Percentiles rank a stretch among this genome's conserved stretches.
Evolutionary conservation across 2,888 invertebrate genomes (phyloP).

Genomic region (Napeogenes sylphis): DNA sequence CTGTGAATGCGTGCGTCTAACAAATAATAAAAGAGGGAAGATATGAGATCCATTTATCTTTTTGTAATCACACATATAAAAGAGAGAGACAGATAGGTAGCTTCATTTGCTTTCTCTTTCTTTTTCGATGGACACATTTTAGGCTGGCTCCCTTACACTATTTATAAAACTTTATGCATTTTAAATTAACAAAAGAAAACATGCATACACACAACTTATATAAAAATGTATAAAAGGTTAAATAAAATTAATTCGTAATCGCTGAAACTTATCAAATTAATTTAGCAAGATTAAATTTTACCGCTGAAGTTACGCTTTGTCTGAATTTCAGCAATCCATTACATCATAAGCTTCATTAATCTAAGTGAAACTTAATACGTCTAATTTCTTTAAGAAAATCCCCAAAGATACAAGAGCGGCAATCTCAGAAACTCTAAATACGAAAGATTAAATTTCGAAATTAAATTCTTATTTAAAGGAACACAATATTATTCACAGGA

Average conservation of each 20-base stretch:
- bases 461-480: conserved; percentile 37
- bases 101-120: too few relatives aligned
- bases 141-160: too few relatives aligned
- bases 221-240: too few relatives aligned
- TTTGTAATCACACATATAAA: too few relatives aligned
- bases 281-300: conserved; percentile 4
- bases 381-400: conserved; percentile 25
- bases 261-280: conserved; percentile 2
- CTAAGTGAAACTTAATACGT: conserved; percentile 19
- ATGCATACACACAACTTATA: background rate
- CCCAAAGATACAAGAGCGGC: conserved; percentile 28
- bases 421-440: conserved; percentile 30
- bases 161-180: too few relatives aligned
- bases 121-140: too few relatives aligned
- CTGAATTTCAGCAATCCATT: conserved; percentile 11
- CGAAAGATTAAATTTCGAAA: conserved; percentile 42
- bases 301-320: conserved; percentile 5
- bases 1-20: too few relatives aligned
- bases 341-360: conserved; percentile 16
- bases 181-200: too few relatives aligned
- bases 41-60: too few relatives aligned
- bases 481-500: too few relatives aligned
- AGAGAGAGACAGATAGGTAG: too few relatives aligned
- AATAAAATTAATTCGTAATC: background rate
- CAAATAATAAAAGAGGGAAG: too few relatives aligned